Base-by-base conservation (phyloP, 1,140 invertebrate species). In the Cherax destructor region DNA sequence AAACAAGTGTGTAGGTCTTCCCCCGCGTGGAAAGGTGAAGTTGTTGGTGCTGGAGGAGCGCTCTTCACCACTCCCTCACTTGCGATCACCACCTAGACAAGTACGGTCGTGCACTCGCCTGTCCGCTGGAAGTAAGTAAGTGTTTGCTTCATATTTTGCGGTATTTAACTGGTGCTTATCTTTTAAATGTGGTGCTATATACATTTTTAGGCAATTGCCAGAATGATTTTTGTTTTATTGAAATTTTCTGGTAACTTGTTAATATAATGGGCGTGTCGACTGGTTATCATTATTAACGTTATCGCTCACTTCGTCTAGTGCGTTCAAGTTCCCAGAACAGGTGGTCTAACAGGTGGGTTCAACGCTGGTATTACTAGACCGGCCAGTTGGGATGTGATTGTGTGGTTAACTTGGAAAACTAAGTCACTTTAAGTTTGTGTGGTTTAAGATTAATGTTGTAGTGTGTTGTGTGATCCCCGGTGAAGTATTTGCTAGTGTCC, bases 311-410 rank as follows among this genome's bases (percentile, higher is more conserved):
- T 13, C 81, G 59, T 47, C 30, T 30, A 21, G 81, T 69, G 81
- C 81, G n/a, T 83, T 83, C 4, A 83, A 83, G 81, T 83, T 69
- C 24, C 81, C 24, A 3, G n/a, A 24, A 83, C 81, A 83, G 81
- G 81, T 83, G 81, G 81, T 56, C 61, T 69, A 7, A 16, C 80
- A 83, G 52, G 80, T 83, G 56, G 80, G 52, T 11, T 6, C 52
- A 6, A 6, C 11, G 52, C 52, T 11, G 11, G 52, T 11, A 56
- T 1, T n/a, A n/a, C n/a, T n/a, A n/a, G n/a, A n/a, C n/a, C n/a
- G n/a, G n/a, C n/a, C n/a, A n/a, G n/a, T n/a, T n/a, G n/a, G n/a
- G n/a, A n/a, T n/a, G n/a, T n/a, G n/a, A n/a, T n/a, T n/a, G n/a
- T n/a, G n/a, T n/a, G n/a, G n/a, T n/a, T n/a, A n/a, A n/a, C n/a